Base-by-base conservation (phyloP, 1,140 invertebrate genomes). In the Bombus polaris region DNA sequence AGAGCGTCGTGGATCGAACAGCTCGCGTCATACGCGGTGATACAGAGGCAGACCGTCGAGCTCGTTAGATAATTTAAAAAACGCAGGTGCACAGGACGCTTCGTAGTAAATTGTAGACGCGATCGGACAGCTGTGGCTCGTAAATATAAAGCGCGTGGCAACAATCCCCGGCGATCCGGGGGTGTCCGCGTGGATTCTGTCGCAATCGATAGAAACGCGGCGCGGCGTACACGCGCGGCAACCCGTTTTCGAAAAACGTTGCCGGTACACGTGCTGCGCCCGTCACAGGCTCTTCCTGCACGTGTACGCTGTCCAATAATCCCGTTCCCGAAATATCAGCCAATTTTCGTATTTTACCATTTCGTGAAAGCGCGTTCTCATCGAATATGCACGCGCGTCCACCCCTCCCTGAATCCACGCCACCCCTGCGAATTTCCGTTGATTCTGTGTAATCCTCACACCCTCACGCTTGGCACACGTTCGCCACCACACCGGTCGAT, bases 171-270 rank as follows among this genome's bases (percentile, higher is more conserved):
- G 25, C 28, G 28, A 62, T 35, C n/a, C 18, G 66, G 68, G 25
- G 35, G 35, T 18, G 70, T 42, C 35, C 79, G 84, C 75, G 66
- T 87, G 84, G 89, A 92, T 88, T 91, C 68, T 68, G 57, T 88
- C 84, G 87, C 76, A 91, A 92, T 92, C 91, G 90, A 91, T 92
- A 91, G 73, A 37, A 25, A 28, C 35, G 68, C 37, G 22, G 68
- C 35, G 37, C 12, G 25, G 37, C 25, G 68, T 72, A 32, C 74
- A 35, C 39, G 28, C 28, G 25, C 71, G 25, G 37, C 35, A 39
- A 32, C 28, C 32, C 39, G 65, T 37, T 72, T 32, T 28, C 68
- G 42, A 72, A 47, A 79, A 47, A n/a, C 35, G 35, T 37, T 13
- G 35, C 28, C 35, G 79, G 65, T 73, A 83, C 82, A 44, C 32